Conservation (phyloP, 1,140 invertebrate genomes). For the Drosophila neocordata region DNA sequence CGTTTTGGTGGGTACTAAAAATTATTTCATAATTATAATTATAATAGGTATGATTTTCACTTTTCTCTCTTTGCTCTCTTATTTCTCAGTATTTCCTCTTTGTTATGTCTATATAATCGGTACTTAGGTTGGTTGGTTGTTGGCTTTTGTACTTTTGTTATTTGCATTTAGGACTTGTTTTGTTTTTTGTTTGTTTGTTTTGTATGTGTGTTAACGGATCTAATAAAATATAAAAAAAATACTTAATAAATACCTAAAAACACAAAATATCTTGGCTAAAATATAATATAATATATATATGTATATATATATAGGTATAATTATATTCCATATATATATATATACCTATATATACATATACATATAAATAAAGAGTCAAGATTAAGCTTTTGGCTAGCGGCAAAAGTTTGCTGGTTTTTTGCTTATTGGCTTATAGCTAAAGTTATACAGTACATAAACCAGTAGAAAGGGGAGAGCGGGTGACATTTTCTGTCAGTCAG, state of each 20-base stretch:
- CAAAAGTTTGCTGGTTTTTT: slow-evolving; percentile 55
- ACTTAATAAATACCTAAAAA: slow-evolving; percentile 72
- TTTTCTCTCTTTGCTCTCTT: slow-evolving; percentile 44
- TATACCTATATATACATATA: slow-evolving; percentile 36
- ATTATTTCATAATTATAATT: slow-evolving; percentile 50
- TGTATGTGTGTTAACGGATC: slow-evolving; percentile 50
- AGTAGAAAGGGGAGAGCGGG: background rate
- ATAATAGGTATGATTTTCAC: slow-evolving; percentile 49
- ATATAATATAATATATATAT: slow-evolving; percentile 35
- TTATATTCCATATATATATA: background rate
- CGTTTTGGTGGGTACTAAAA: slow-evolving; percentile 63
- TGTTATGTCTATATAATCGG: slow-evolving; percentile 73
- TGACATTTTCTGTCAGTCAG: background rate
- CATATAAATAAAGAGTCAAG: slow-evolving; percentile 18
- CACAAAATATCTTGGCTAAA: slow-evolving; percentile 39
- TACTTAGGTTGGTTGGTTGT: slow-evolving; percentile 81
- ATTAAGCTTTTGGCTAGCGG: slow-evolving; percentile 51
- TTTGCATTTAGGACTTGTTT: slow-evolving; percentile 80
- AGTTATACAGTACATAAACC: slow-evolving; percentile 29
- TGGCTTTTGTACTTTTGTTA: slow-evolving; percentile 81
- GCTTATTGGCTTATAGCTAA: slow-evolving; percentile 23
- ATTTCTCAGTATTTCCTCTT: slow-evolving; percentile 3
- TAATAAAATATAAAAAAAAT: slow-evolving; percentile 69
- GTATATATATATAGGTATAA: slow-evolving; percentile 44
- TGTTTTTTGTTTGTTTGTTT: slow-evolving; percentile 31